A percentile compares a stretch with the other conserved stretches of the same genome.
Evolutionary conservation across 2,113 vertebrate species (phyloP).

Genomic region (Larimichthys crocea): DNA sequence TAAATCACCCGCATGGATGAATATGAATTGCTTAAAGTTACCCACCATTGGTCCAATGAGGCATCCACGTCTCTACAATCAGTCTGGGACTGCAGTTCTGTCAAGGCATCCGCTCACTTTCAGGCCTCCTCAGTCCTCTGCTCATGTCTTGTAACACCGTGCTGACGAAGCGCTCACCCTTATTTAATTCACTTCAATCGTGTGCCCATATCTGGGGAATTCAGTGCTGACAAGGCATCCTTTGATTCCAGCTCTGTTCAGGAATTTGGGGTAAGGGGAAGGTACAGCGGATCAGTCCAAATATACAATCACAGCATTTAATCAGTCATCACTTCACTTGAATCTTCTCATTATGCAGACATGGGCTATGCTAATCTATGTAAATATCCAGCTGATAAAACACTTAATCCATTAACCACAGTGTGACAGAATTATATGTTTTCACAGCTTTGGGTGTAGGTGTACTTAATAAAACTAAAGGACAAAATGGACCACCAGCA

Average conservation of each 20-base stretch:
- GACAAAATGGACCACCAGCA: not conserved
- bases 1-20: not conserved
- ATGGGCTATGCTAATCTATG: conserved; percentile 55
- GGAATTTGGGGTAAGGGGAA: conserved; percentile 56
- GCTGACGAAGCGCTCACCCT: conserved; percentile 67
- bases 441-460: not conserved
- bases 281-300: conserved; percentile 47
- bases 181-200: conserved; percentile 62
- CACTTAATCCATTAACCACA: conserved; percentile 47
- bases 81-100: conserved; percentile 41
- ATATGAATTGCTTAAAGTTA: conserved; percentile 27
- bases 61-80: conserved; percentile 46
- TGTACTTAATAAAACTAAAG: conserved; percentile 6
- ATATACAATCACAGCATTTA: conserved; percentile 48
- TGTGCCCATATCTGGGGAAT: conserved; percentile 68
- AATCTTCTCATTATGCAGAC: conserved; percentile 58
- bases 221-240: conserved; percentile 76
- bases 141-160: conserved; percentile 55
- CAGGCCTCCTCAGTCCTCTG: conserved; percentile 47
- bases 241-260: conserved; percentile 79
- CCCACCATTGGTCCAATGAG: conserved; percentile 51
- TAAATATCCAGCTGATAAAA: conserved; percentile 57
- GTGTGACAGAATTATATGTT: conserved; percentile 25
- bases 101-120: conserved; percentile 60
- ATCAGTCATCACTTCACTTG: conserved; percentile 64